phyloP scores from a whole-genome alignment of 2,113 vertebrate species.

The Anarhynchus alexandrinus region DNA sequence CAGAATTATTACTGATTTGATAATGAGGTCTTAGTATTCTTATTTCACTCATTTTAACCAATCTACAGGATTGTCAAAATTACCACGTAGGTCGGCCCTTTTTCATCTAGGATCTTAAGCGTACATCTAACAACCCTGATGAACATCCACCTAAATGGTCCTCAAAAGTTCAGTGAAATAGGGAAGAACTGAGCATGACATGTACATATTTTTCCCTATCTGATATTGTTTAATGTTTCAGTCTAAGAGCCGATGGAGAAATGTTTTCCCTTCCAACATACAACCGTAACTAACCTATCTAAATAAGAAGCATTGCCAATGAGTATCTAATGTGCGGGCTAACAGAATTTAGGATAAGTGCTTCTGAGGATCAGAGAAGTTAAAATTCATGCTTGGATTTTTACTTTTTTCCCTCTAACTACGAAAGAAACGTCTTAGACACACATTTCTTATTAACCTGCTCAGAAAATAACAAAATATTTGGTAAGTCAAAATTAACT shows the following conservation, averaged over 20 bases:
- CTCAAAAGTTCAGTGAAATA: not conserved
- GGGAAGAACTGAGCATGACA: not conserved
- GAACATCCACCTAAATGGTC: not conserved
- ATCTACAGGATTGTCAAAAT: not conserved
- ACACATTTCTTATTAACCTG: not conserved
- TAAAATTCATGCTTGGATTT: not conserved
- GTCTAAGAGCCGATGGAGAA: not conserved
- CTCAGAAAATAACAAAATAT: not conserved
- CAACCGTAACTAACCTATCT: not conserved
- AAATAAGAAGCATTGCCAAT: not conserved
- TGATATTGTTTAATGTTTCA: not conserved
- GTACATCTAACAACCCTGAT: not conserved
- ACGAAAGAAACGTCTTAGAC: not conserved
- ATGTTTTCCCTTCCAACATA: not conserved
- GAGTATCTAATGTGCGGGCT: not conserved
- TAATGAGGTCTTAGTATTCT: not conserved
- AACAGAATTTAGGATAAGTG: not conserved
- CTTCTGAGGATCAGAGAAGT: not conserved
- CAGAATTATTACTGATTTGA: not conserved
- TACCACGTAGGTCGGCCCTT: not conserved
- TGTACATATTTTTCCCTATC: not conserved
- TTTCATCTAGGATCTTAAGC: not conserved
- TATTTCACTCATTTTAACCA: not conserved
- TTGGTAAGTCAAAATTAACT: not conserved
- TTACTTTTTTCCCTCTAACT: not conserved